A percentile compares a stretch with the other conserved stretches of the same genome.
phyloP scores from a whole-genome alignment of 1,140 invertebrate genomes.

The Heliconius himera region DNA sequence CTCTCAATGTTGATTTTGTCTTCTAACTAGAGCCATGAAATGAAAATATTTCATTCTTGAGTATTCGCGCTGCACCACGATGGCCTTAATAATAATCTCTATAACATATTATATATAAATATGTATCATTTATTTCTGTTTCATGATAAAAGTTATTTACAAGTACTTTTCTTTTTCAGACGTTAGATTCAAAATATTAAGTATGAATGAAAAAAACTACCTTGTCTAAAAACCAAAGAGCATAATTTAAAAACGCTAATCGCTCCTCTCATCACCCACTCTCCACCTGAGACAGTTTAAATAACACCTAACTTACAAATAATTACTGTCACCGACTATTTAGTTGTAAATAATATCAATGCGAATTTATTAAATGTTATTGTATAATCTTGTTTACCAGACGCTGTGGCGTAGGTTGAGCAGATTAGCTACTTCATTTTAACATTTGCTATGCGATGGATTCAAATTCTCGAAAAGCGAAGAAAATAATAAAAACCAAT shows the following conservation, averaged over 20 bases:
- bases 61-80: too few species aligned
- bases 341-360: constrained; percentile 39
- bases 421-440: too few species aligned
- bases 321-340: constrained; percentile 45
- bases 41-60: too few species aligned
- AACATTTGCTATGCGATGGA: not conserved
- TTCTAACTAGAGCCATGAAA: too few species aligned
- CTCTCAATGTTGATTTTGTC: too few species aligned
- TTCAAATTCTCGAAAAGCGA: not conserved
- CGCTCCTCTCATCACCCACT: constrained; percentile 24
- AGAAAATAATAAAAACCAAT: not conserved
- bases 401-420: not conserved
- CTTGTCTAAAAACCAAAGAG: too few species aligned
- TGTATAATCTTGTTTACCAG: constrained; percentile 4
- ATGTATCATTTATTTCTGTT: too few species aligned
- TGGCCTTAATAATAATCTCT: too few species aligned
- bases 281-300: constrained; percentile 18
- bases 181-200: too few species aligned
- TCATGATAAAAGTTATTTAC: too few species aligned
- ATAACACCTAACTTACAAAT: constrained; percentile 45
- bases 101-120: too few species aligned
- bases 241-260: not conserved
- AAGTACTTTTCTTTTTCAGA: not conserved
- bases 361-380: constrained; percentile 21
- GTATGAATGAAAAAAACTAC: too few species aligned